phyloP scores from a whole-genome alignment of 2,888 invertebrate genomes.

The Agriopis marginaria region DNA sequence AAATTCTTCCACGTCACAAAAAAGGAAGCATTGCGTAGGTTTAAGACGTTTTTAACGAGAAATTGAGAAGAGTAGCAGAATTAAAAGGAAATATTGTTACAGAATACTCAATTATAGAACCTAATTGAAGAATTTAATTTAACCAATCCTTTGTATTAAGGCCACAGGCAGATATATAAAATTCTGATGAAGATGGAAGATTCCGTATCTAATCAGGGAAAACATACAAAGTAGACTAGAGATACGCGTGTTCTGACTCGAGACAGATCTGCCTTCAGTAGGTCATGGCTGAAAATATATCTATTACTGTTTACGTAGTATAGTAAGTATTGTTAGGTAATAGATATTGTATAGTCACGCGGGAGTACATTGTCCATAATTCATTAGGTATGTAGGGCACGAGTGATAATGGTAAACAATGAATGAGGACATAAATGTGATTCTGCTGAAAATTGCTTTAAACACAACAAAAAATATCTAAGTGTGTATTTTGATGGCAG shows the following conservation, averaged over 20 bases:
- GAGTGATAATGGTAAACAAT: not conserved
- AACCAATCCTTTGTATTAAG: not conserved
- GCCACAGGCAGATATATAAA: constrained; percentile 28
- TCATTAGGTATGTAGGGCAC: not conserved
- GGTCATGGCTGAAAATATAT: constrained; percentile 61
- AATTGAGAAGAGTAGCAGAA: too few species aligned
- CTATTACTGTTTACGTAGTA: constrained; percentile 8
- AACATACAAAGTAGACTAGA: constrained; percentile 13
- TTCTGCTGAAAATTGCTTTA: not conserved
- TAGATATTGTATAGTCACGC: constrained; percentile 9
- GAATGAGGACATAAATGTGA: not conserved
- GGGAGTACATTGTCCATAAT: not conserved
- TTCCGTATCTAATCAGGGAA: constrained; percentile 46
- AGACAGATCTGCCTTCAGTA: constrained; percentile 46
- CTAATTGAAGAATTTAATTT: too few species aligned
- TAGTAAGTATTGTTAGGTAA: constrained; percentile 3
- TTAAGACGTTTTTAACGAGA: too few species aligned
- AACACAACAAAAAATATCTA: not conserved
- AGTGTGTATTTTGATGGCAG: not conserved
- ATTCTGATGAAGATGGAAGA: constrained; percentile 33
- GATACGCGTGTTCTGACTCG: constrained; percentile 20
- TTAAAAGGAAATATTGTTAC: too few species aligned
- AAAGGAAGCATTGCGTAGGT: too few species aligned
- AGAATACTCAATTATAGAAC: too few species aligned
- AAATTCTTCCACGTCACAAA: too few species aligned